Percentiles rank a stretch among this genome's conserved stretches.
Evolutionary conservation across 2,113 vertebrate genomes (phyloP).

Genomic region (Pterophyllum scalare): DNA sequence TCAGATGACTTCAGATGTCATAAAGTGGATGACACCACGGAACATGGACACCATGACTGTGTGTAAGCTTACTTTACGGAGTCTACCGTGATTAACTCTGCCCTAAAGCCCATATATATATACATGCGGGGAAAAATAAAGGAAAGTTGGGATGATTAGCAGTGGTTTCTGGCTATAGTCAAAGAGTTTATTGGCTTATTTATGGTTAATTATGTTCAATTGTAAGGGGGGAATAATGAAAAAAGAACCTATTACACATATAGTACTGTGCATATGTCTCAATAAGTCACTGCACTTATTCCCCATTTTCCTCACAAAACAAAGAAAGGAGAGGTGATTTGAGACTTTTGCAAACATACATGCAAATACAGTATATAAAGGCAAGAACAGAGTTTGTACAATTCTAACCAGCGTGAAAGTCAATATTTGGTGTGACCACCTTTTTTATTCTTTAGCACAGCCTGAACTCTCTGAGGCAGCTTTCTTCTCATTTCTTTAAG

Average conservation of each 20-base stretch:
- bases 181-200: constrained; percentile 32
- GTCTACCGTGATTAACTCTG: constrained; percentile 17
- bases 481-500: too few species aligned
- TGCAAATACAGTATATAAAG: too few species aligned
- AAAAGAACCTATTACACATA: background rate
- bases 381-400: too few species aligned
- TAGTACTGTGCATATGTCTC: background rate
- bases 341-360: too few species aligned
- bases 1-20: constrained; percentile 50
- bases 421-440: too few species aligned
- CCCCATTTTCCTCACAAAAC: too few species aligned
- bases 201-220: constrained; percentile 17
- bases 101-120: constrained; percentile 9
- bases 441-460: too few species aligned
- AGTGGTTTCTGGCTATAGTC: constrained; percentile 20
- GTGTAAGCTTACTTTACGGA: constrained; percentile 32
- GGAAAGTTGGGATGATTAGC: constrained; percentile 18
- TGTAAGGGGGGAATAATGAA: background rate
- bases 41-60: constrained; percentile 13
- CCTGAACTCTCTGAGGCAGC: too few species aligned
- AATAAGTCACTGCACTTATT: too few species aligned
- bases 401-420: too few species aligned
- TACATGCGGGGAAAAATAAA: background rate
- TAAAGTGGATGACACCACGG: background rate
- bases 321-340: too few species aligned